Base-by-base conservation (phyloP, 2,888 invertebrate genomes). In the Leptopilina myrica region DNA sequence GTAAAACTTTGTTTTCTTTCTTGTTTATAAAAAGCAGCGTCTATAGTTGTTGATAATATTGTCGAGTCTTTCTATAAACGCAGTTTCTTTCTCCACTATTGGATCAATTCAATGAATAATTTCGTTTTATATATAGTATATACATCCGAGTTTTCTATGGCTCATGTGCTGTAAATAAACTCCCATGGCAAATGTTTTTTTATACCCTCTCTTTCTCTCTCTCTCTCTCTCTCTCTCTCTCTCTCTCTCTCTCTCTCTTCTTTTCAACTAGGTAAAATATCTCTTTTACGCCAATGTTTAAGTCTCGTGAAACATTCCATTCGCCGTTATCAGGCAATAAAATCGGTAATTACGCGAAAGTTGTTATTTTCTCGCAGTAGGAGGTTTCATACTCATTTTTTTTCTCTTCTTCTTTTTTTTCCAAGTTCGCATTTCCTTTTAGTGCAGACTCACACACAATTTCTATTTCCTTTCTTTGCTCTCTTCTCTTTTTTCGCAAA, bases 261-360 rank as follows among this genome's bases (percentile, higher is more conserved):
- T 56, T 56, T 33, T 7, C 14, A 8, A 8, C 7, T 43, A 8
- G 14, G 53, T 1, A 56, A 14, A 33, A 73, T 56, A 73, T 56
- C 33, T 73, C 56, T 33, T 56, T 73, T 40, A 53, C 33, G 14
- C 53, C 9, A 73, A 73, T 73, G 33, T n/a, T 49, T 49, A 73
- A 56, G n/a, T 53, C 73, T 53, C 40, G 56, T 56, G 73, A 56
- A 56, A 56, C 56, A 73, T 73, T 56, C 53, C 33, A 56, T 53
- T 56, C 33, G 56, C n/a, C 14, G 73, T 56, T 73, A 73, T 73
- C 73, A 33, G n/a, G 56, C 73, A 73, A 73, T 73, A 73, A 73
- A 56, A 73, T 56, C 56, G 56, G 73, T 56, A 73, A 73, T 73
- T 73, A 73, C 73, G 33, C 56, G 14, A 56, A 53, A 53, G 53